Percentiles rank a stretch among this genome's conserved stretches.
Evolutionary conservation across 1,140 invertebrate species (phyloP).

Genomic region (Drosophila equinoxialis): DNA sequence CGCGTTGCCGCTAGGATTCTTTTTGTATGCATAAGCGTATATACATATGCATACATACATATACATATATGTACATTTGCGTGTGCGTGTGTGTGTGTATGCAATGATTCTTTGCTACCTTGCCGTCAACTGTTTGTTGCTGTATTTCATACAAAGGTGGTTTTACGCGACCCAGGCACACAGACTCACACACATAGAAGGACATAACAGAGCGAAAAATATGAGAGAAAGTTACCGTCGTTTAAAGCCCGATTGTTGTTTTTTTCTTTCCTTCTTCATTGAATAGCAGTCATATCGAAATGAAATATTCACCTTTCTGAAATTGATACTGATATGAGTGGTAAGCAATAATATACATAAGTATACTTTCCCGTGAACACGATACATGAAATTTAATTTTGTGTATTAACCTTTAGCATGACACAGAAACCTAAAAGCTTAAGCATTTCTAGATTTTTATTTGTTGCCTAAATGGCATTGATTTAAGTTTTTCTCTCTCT

Average conservation of each 20-base stretch:
- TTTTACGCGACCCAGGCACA: neutral
- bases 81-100: conserved; percentile 7
- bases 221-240: neutral
- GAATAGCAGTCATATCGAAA: conserved; percentile 2
- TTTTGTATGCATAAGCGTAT: neutral
- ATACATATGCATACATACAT: too few species aligned
- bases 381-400: conserved; percentile 24
- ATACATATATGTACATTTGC: too few species aligned
- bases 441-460: conserved; percentile 3
- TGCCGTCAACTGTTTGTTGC: conserved; percentile 2
- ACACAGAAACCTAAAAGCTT: conserved; percentile 31
- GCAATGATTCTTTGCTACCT: conserved; percentile 1
- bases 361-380: neutral
- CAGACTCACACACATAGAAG: neutral
- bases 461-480: neutral
- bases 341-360: conserved; percentile 6
- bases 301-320: conserved; percentile 10
- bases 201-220: neutral
- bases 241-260: conserved; percentile 9
- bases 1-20: conserved; percentile 28
- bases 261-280: neutral
- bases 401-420: conserved; percentile 52
- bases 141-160: neutral
- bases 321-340: conserved; percentile 13
- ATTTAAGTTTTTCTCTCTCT: neutral